Evolutionary conservation across 2,113 vertebrate species (phyloP).

Genomic region (Lynx canadensis): DNA sequence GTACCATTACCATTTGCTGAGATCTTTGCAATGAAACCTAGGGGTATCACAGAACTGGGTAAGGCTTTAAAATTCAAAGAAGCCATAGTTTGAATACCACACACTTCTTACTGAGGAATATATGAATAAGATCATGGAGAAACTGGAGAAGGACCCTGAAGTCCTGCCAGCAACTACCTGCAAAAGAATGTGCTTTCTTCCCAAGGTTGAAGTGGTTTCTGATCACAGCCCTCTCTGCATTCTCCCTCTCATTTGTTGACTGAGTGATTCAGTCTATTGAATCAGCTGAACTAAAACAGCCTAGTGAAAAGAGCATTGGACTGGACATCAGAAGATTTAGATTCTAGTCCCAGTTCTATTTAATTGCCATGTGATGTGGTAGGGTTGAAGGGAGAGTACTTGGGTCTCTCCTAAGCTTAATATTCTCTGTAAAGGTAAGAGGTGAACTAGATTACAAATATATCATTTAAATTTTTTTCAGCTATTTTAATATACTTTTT

Average conservation of each 20-base stretch:
- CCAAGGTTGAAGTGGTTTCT: slow-evolving; percentile 90
- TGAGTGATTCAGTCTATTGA: not conserved
- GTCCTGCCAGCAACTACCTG: slow-evolving; percentile 92
- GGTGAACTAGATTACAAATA: not conserved
- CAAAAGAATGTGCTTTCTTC: slow-evolving; percentile 95
- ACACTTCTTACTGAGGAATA: slow-evolving; percentile 94
- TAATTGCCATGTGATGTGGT: not conserved
- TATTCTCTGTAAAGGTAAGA: not conserved
- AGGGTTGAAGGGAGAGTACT: not conserved
- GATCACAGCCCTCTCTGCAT: not conserved
- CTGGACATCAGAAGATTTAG: not conserved
- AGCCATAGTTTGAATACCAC: slow-evolving; percentile 94
- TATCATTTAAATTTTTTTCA: not conserved
- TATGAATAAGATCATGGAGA: slow-evolving; percentile 94
- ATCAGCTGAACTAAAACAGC: not conserved
- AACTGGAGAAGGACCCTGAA: slow-evolving; percentile 94
- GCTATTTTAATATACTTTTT: not conserved
- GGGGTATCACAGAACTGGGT: not conserved
- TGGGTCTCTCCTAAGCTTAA: not conserved
- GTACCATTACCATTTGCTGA: not conserved
- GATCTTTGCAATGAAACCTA: not conserved
- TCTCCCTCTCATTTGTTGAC: not conserved
- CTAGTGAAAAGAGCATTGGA: not conserved
- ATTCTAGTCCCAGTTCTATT: not conserved
- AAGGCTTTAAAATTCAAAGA: slow-evolving; percentile 85